These are phyloP conservation scores for Campoplex nolae DNA, from an alignment of 2,888 invertebrate genomes.

Conservation along the genomic window DNA sequence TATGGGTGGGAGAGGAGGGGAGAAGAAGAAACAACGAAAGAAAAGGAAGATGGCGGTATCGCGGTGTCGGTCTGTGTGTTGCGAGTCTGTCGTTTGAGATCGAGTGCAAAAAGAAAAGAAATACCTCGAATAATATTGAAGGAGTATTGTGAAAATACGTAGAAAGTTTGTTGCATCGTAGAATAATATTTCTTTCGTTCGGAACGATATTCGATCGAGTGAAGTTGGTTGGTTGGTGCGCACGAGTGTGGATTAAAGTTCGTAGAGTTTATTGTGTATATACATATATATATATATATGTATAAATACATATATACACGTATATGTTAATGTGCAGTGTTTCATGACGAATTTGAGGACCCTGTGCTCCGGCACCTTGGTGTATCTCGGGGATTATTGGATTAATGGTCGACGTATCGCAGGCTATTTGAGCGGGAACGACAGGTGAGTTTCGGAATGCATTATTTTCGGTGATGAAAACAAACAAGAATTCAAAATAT, in stretches of 20 bases:
- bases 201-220: background rate
- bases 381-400: conserved; percentile 69
- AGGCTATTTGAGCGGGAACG: conserved; percentile 70
- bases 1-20: background rate
- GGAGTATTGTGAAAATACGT: background rate
- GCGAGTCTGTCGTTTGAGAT: conserved; percentile 55
- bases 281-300: background rate
- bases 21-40: conserved; percentile 59
- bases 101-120: background rate
- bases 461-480: background rate
- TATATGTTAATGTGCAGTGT: conserved; percentile 74
- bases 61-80: conserved; percentile 74
- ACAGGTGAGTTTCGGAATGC: conserved; percentile 70
- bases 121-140: background rate
- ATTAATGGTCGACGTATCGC: conserved; percentile 72
- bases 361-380: conserved; percentile 72
- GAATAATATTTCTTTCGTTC: background rate
- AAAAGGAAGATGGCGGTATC: conserved; percentile 79
- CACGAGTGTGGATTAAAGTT: conserved; percentile 54
- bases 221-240: background rate
- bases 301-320: too few species aligned
- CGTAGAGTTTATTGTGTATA: conserved; percentile 15
- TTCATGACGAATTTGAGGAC: conserved; percentile 79
- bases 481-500: background rate
- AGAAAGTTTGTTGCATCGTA: background rate